Percentiles rank a stretch among this genome's conserved stretches.
Conservation (phyloP, 2,113 vertebrate genomes). For the Brienomyrus longianalis region DNA sequence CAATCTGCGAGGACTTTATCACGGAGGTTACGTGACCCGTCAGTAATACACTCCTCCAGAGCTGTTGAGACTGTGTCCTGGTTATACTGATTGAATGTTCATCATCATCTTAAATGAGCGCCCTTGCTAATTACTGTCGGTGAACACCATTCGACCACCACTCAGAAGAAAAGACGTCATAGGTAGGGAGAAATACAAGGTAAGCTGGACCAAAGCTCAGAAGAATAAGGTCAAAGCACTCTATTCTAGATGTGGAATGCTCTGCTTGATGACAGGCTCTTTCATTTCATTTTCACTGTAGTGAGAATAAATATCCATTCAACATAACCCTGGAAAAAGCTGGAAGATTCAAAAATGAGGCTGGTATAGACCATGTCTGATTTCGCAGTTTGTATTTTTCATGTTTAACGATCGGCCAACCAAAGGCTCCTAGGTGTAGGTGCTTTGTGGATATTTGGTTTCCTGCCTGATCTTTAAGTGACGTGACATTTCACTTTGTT, state of each 20-base stretch:
- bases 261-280: neutral
- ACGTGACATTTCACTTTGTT: neutral
- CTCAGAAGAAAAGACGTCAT: neutral
- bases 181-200: neutral
- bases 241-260: neutral
- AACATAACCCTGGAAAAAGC: neutral
- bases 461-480: neutral
- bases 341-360: neutral
- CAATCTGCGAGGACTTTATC: neutral
- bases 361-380: neutral
- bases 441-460: neutral
- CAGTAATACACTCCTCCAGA: neutral
- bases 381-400: neutral
- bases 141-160: neutral
- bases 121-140: neutral
- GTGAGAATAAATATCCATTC: neutral
- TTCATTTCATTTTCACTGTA: neutral
- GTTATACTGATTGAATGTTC: neutral
- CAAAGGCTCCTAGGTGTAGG: neutral
- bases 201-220: neutral
- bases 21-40: neutral
- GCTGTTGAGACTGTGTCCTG: neutral
- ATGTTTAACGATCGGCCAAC: neutral
- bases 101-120: neutral
- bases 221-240: neutral